Evolutionary conservation across 1,140 invertebrate species (phyloP).

Genomic region (Phymastichus coffea): DNA sequence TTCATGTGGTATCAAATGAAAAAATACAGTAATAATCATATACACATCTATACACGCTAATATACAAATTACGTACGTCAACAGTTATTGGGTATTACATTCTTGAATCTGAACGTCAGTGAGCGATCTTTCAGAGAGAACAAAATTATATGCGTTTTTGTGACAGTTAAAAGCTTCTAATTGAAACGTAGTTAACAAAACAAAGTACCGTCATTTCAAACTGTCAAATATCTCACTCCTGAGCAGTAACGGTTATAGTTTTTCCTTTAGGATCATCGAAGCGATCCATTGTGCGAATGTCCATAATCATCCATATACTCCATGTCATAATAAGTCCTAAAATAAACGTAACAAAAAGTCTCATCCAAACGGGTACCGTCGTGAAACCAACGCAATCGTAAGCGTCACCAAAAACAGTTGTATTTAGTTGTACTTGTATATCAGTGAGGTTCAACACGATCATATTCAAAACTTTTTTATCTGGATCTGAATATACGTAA

Average conservation of each 20-base stretch:
- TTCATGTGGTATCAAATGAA: too few species aligned
- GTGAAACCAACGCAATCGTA: constrained; percentile 92
- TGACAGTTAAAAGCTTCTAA: too few species aligned
- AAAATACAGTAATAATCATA: too few species aligned
- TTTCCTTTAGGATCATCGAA: constrained; percentile 99
- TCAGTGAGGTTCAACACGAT: constrained; percentile 50
- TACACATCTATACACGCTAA: too few species aligned
- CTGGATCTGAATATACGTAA: too few species aligned
- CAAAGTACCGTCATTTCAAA: too few species aligned
- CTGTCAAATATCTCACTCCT: constrained; percentile 64
- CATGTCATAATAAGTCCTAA: constrained; percentile 79
- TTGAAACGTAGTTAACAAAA: too few species aligned
- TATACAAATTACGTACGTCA: too few species aligned
- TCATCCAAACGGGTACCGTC: constrained; percentile 85
- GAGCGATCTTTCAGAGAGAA: too few species aligned
- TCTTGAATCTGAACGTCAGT: too few species aligned
- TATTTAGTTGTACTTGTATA: constrained; percentile 55
- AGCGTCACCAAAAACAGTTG: constrained; percentile 64
- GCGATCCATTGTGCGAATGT: constrained; percentile 94
- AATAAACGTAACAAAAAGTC: constrained; percentile 80
- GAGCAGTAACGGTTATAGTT: constrained; percentile 79
- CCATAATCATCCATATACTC: constrained; percentile 88
- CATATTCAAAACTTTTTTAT: constrained; percentile 30
- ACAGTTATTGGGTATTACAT: too few species aligned
- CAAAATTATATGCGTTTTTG: too few species aligned